These are phyloP conservation scores for Emys orbicularis DNA, from an alignment of 2,797 vertebrate genomes.

Conservation along the genomic window DNA sequence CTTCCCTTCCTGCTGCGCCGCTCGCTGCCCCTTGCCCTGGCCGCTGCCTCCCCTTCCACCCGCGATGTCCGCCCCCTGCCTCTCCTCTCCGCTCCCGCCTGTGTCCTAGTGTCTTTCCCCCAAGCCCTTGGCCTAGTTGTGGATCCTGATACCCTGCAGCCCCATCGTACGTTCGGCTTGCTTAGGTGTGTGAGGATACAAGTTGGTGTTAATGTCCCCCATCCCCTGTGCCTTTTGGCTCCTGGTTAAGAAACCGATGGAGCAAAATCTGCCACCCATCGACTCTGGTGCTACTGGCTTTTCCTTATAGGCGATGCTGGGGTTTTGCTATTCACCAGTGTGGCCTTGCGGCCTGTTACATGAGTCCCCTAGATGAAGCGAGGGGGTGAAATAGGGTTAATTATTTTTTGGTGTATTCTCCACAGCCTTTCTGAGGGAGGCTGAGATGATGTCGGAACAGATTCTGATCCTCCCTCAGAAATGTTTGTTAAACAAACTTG, in stretches of 20 bases:
- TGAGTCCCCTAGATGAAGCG: background rate
- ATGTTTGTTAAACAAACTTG: conserved; percentile 55
- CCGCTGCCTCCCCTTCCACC: background rate
- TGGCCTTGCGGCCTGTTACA: conserved; percentile 41
- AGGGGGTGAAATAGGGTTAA: background rate
- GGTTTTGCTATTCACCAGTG: background rate
- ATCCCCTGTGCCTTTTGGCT: background rate
- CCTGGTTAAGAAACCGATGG: background rate
- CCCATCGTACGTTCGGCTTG: background rate
- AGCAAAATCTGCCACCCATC: background rate
- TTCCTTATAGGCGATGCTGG: background rate
- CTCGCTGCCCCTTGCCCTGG: background rate
- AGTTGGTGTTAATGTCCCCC: background rate
- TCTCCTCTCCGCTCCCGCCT: background rate
- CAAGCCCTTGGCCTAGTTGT: conserved; percentile 10
- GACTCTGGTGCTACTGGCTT: background rate
- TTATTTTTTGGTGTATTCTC: background rate
- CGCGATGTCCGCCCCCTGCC: background rate
- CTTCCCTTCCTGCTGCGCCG: background rate
- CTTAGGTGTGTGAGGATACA: background rate
- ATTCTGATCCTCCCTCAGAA: background rate
- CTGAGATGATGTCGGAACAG: background rate
- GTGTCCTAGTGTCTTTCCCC: too few species aligned
- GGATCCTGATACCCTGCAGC: background rate
- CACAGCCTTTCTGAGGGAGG: background rate